These are phyloP conservation scores for Leucophenga montana DNA, from an alignment of 2,888 invertebrate genomes.

Conservation along the genomic window DNA sequence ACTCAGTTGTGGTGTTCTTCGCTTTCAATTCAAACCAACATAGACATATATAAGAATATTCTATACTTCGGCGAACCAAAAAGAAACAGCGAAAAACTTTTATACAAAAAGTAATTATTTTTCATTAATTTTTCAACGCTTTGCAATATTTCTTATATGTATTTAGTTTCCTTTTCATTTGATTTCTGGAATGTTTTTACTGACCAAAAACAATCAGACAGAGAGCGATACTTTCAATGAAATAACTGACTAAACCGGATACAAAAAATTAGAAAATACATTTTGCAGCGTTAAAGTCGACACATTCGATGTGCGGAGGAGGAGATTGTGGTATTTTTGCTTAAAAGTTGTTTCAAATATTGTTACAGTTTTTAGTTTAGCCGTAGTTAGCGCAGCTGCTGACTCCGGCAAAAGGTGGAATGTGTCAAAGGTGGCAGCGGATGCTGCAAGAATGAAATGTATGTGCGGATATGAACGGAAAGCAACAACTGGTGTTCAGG, in stretches of 20 bases:
- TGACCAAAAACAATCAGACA: too few relatives aligned
- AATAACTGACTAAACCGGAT: constrained; percentile 8
- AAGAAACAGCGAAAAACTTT: constrained; percentile 25
- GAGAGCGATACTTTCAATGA: too few relatives aligned
- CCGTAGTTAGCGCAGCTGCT: not conserved
- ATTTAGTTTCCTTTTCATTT: too few relatives aligned
- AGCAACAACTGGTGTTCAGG: not conserved
- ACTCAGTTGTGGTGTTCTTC: too few relatives aligned
- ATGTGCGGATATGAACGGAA: too few relatives aligned
- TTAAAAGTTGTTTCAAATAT: constrained; percentile 57
- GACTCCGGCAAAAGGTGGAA: too few relatives aligned
- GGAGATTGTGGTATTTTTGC: constrained; percentile 65
- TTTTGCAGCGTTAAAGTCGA: constrained; percentile 62
- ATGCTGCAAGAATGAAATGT: not conserved
- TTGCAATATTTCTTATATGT: too few relatives aligned
- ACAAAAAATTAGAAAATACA: constrained; percentile 60
- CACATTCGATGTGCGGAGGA: constrained; percentile 62
- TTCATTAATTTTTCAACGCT: constrained; percentile 55
- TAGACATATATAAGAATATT: too few relatives aligned
- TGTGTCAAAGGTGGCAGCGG: not conserved
- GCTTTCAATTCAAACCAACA: too few relatives aligned
- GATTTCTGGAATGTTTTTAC: too few relatives aligned
- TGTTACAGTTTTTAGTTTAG: not conserved
- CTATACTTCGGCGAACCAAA: constrained; percentile 11
- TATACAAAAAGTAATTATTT: constrained; percentile 54